A percentile compares a stretch with the other conserved stretches of the same genome.
Evolutionary conservation across 2,888 invertebrate species (phyloP).

Genomic region (Gymnosoma rotundatum): DNA sequence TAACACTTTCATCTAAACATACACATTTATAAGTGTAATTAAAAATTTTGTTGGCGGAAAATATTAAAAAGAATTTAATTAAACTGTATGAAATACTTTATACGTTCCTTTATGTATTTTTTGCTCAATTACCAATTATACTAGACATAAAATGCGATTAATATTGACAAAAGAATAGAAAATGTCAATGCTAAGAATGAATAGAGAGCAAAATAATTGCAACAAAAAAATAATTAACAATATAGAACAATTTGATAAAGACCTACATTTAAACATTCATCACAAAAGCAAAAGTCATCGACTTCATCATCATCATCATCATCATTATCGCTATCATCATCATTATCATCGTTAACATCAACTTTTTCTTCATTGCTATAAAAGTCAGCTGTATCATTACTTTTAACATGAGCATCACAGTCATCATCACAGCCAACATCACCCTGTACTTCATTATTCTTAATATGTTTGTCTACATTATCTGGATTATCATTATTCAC

Average conservation of each 20-base stretch:
- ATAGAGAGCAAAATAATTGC: slow-evolving; percentile 36
- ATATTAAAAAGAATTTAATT: slow-evolving; percentile 37
- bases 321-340: slow-evolving; percentile 68
- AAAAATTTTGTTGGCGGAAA: slow-evolving; percentile 63
- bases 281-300: slow-evolving; percentile 89
- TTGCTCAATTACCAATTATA: slow-evolving; percentile 38
- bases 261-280: slow-evolving; percentile 85
- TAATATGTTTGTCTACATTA: slow-evolving; percentile 45
- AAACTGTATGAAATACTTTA: slow-evolving; percentile 33
- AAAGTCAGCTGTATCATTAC: slow-evolving; percentile 67
- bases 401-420: slow-evolving; percentile 59
- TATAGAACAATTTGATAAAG: slow-evolving; percentile 43
- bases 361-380: slow-evolving; percentile 70
- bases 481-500: slow-evolving; percentile 44
- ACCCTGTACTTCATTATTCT: slow-evolving; percentile 31
- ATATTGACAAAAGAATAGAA: slow-evolving; percentile 48
- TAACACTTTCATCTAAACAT: slow-evolving; percentile 34
- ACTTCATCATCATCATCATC: slow-evolving; percentile 79
- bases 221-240: not conserved
- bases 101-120: not conserved
- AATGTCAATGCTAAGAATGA: slow-evolving; percentile 38
- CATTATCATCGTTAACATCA: slow-evolving; percentile 64
- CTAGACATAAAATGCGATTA: slow-evolving; percentile 6
- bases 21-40: slow-evolving; percentile 56
- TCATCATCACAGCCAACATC: slow-evolving; percentile 39